These are phyloP conservation scores for Tadarida brasiliensis DNA, from an alignment of 2,797 vertebrate species.

Conservation along the genomic window DNA sequence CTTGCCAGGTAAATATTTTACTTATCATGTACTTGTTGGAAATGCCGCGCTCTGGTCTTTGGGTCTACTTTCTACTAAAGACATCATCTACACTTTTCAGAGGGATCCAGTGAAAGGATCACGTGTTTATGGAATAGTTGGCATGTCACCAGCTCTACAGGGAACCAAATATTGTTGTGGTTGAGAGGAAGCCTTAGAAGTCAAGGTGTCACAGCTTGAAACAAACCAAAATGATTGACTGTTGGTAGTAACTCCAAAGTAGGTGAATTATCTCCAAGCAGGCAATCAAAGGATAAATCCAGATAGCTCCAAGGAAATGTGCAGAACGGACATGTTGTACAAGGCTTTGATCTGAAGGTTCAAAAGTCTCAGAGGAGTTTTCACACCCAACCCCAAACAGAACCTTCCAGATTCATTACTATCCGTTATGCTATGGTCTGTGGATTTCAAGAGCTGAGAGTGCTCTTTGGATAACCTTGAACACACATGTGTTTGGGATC, in stretches of 20 bases:
- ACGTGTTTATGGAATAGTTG: not conserved
- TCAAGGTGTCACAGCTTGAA: not conserved
- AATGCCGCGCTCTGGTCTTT: not conserved
- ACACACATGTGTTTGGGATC: not conserved
- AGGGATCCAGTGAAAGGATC: not conserved
- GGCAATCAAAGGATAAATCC: slow-evolving; percentile 54
- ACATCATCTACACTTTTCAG: not conserved
- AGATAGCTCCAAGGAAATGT: slow-evolving; percentile 31
- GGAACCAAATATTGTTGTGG: not conserved
- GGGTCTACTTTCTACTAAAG: not conserved
- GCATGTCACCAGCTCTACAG: not conserved
- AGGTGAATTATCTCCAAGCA: not conserved
- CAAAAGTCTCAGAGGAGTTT: slow-evolving; percentile 28
- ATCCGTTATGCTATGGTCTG: not conserved
- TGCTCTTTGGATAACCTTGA: slow-evolving; percentile 1
- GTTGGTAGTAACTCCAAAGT: slow-evolving; percentile 1
- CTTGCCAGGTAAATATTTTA: not conserved
- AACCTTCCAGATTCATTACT: not conserved
- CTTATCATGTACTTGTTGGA: not conserved
- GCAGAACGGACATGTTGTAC: slow-evolving; percentile 5
- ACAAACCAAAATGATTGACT: not conserved
- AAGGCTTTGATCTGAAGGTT: slow-evolving; percentile 40
- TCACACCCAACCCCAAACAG: not conserved
- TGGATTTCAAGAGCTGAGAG: slow-evolving; percentile 41
- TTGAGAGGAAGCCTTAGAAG: not conserved